Base-by-base conservation (phyloP, 64 coral and sea anemone genomes). In the Dendronephthya gigantea region DNA sequence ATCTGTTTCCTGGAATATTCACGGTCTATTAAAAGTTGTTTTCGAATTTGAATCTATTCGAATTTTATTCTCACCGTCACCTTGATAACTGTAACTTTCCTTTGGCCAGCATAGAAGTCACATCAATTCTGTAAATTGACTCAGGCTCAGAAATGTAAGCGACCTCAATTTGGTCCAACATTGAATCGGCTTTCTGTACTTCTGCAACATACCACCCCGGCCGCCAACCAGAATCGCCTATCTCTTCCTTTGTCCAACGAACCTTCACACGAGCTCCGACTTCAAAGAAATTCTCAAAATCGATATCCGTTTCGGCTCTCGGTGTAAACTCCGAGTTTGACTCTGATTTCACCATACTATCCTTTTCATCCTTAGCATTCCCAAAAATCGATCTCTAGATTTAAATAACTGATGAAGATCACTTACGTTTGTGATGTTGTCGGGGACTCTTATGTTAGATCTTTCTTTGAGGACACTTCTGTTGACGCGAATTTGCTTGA, bases 161-260 rank as follows among this genome's bases (percentile, higher is more conserved):
- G 6, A 76, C n/a, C 9, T 76, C 69, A 76, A 76, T 76, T 28
- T 28, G 23, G 17, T 76, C 69, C 10, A 31, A 4, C 23, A 76
- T 31, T 76, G 12, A 13, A 38, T 76, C 25, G 3, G 69, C 69
- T 34, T 34, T 32, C 31, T 76, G 69, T 33, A 76, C 69, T 34
- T 76, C 69, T 5, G 69, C 69, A 31, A 76, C 69, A 76, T 76
- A 76, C 69, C 69, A 76, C 11, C 69, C 69, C 4, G 69, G 35
- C 12, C 31, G 69, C 69, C 69, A 76, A 31, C 69, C 69, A 76
- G 69, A 35, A 16, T 76, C 69, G 1, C 69, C 69, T 10, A 76
- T 34, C 31, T 76, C 69, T 11, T 76, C 69, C 25, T 76, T 76
- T 4, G 23, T 76, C 69, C 69, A 76, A 16, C 28, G n/a, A 76